Evolutionary conservation across 2,888 invertebrate genomes (phyloP).

Genomic region (Campoplex nolae): DNA sequence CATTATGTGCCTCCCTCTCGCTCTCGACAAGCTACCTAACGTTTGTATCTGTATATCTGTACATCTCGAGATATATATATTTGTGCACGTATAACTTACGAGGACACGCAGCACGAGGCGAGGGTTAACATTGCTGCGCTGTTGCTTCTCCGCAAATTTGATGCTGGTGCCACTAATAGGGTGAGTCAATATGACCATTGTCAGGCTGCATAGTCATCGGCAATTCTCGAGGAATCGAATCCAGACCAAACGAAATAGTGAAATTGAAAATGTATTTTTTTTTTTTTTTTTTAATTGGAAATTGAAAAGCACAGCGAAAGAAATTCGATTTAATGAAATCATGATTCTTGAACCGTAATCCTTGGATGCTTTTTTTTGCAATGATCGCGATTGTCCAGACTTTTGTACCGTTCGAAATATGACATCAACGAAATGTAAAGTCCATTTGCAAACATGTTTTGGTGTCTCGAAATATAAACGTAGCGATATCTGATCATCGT

Average conservation of each 20-base stretch:
- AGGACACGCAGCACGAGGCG: slow-evolving; percentile 67
- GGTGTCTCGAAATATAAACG: background rate
- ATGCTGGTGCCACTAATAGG: slow-evolving; percentile 45
- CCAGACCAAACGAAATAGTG: background rate
- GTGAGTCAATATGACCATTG: slow-evolving; percentile 33
- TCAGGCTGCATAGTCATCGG: slow-evolving; percentile 21
- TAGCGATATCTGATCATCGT: slow-evolving; percentile 3
- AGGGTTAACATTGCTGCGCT: slow-evolving; percentile 63
- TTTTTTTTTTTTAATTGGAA: too few relatives aligned
- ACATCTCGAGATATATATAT: slow-evolving; percentile 57
- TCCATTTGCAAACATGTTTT: background rate
- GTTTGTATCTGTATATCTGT: background rate
- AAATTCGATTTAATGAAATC: background rate
- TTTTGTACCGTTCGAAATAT: background rate
- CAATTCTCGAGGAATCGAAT: background rate
- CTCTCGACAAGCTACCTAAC: slow-evolving; percentile 65
- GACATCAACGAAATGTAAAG: background rate
- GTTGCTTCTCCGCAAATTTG: slow-evolving; percentile 65
- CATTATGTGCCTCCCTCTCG: slow-evolving; percentile 82
- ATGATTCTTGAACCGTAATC: background rate
- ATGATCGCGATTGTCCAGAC: background rate
- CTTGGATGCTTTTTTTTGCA: too few relatives aligned
- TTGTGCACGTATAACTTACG: slow-evolving; percentile 64
- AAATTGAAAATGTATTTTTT: background rate
- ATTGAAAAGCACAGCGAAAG: background rate